Conservation (phyloP, 2,797 vertebrate genomes). For the Gymnothorax reevesii region DNA sequence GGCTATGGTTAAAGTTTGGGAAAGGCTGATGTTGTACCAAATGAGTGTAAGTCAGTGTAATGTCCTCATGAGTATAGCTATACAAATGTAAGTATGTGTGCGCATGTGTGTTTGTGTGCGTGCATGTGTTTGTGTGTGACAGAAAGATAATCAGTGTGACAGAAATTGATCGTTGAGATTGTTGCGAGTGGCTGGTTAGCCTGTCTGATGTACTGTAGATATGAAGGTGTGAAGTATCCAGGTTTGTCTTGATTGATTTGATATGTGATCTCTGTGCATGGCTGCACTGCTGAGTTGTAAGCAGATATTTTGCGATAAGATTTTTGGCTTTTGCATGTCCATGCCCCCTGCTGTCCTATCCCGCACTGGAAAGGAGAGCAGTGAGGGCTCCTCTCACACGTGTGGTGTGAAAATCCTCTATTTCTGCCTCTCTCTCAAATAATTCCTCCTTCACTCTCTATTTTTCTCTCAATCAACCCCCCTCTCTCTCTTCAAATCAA, state of each 20-base stretch:
- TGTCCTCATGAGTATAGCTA: too few species aligned
- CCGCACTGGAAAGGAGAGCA: not conserved
- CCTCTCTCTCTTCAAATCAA: not conserved
- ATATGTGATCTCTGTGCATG: not conserved
- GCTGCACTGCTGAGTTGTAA: not conserved
- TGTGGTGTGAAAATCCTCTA: not conserved
- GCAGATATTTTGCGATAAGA: not conserved
- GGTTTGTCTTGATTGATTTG: not conserved
- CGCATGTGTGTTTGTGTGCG: not conserved
- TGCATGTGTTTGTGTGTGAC: not conserved
- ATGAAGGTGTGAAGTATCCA: not conserved
- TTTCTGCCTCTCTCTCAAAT: not conserved
- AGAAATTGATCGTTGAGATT: constrained; percentile 1
- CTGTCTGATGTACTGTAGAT: not conserved
- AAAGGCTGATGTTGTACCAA: too few species aligned
- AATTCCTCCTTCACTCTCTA: not conserved
- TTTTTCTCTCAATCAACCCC: not conserved
- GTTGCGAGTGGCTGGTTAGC: not conserved
- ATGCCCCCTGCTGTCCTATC: not conserved
- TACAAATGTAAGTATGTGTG: too few species aligned
- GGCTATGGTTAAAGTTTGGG: too few species aligned
- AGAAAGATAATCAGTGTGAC: constrained; percentile 4
- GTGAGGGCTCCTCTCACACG: not conserved
- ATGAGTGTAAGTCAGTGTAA: too few species aligned
- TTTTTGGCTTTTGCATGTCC: not conserved